Evolutionary conservation across 2,888 invertebrate species (phyloP).

Genomic region (Drosophila mimica): DNA sequence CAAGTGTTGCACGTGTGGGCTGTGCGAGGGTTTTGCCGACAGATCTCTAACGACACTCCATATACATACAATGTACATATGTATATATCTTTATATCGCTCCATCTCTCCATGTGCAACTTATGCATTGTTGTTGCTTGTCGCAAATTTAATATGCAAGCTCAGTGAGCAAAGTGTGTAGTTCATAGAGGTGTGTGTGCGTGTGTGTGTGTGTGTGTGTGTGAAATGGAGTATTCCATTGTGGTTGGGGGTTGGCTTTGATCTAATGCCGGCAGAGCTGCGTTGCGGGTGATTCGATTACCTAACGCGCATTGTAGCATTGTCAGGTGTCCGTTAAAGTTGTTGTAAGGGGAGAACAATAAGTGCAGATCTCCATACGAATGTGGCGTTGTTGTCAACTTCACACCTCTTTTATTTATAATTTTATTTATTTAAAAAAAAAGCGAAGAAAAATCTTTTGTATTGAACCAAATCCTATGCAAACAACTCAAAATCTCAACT

Average conservation of each 20-base stretch:
- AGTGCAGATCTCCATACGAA: constrained; percentile 15
- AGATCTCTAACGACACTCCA: constrained; percentile 23
- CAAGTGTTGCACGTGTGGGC: constrained; percentile 40
- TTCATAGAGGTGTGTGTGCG: background rate
- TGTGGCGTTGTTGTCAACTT: background rate
- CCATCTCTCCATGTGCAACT: constrained; percentile 9
- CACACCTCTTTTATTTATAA: constrained; percentile 8
- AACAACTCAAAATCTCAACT: background rate
- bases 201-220: background rate
- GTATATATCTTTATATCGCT: background rate
- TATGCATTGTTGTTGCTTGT: constrained; percentile 26
- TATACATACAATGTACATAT: background rate
- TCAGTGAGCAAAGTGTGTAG: constrained; percentile 39
- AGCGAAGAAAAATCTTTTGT: background rate
- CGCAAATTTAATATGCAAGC: constrained; percentile 44
- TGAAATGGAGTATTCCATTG: constrained; percentile 27
- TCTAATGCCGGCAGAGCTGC: constrained; percentile 28
- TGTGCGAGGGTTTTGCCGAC: constrained; percentile 42
- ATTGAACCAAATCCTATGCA: background rate
- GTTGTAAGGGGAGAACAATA: constrained; percentile 1
- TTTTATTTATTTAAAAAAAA: background rate
- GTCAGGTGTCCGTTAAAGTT: constrained; percentile 4
- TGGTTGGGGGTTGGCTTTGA: constrained; percentile 36
- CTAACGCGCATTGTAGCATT: constrained; percentile 31
- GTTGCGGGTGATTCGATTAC: constrained; percentile 34